Base-by-base conservation (phyloP, 2,113 vertebrate species). In the Trogon surrucura region DNA sequence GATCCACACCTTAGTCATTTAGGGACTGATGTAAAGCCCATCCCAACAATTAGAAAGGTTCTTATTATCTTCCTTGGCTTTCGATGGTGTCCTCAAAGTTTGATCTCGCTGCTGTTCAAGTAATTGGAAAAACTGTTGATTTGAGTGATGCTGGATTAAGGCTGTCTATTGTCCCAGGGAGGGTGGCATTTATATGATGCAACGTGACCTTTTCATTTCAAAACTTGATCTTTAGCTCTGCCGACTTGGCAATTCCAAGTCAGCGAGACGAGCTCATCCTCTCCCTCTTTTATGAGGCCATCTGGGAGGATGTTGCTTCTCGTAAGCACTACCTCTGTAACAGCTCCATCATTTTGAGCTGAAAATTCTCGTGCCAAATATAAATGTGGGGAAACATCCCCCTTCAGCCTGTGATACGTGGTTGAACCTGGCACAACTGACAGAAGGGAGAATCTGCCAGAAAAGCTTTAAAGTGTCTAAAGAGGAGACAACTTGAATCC, bases 381-480 rank as follows among this genome's bases (percentile, higher is more conserved):
- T n/a, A 84, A 95, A 93, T 72, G 86, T 96, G 90, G 83, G 95
- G 96, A 95, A 96, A 95, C 69, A 86, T 94, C 89, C 69, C 83
- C 83, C 88, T 95, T 88, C 91, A 92, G 89, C 67, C 71, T 86
- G 72, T 72, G 96, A 95, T 97, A 92, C 95, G 91, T 66, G 83
- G 83, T 54, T 95, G 92, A 89, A 93, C 83, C 89, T 96, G 95
- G 95, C 95, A 93, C 88, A 82, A 53, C 23, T 4, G 6, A 67
- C 1, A 15, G 61, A 72, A 86, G 80, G n/a, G 53, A 64, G 62
- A 50, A 72, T 29, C 73, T 96, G 95, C 95, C 96, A 95, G 80
- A 50, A 92, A 89, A 89, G 45, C 69, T 95, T 88, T 86, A 78
- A 38, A 78, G 30, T 56, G 61, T 87, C 91, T 94, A 21, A 94